A percentile compares a stretch with the other conserved stretches of the same genome.
phyloP scores from a whole-genome alignment of 2,888 invertebrate genomes.

The Catocala fraxini region DNA sequence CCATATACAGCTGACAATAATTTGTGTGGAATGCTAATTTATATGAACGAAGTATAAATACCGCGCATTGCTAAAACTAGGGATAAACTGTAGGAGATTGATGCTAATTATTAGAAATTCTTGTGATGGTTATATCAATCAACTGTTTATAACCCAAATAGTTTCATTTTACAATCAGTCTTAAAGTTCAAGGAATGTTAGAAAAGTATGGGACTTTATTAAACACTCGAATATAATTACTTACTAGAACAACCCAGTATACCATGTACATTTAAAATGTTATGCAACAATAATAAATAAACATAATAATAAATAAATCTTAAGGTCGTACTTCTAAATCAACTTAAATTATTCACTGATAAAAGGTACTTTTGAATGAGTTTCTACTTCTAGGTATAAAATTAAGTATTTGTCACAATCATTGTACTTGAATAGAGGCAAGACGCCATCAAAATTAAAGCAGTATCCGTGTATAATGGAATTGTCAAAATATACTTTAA shows the following conservation, averaged over 20 bases:
- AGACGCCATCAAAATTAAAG: no score
- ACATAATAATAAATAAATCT: neutral
- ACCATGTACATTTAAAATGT: neutral
- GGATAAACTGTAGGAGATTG: no score
- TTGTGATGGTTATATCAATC: neutral
- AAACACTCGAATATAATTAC: neutral
- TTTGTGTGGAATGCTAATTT: no score
- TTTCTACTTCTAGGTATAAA: constrained; percentile 7
- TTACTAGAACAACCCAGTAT: neutral
- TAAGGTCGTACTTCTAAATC: neutral
- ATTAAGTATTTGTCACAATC: constrained; percentile 14
- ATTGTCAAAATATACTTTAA: no score
- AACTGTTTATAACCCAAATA: neutral
- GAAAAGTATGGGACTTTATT: neutral
- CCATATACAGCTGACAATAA: no score
- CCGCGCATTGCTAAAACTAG: no score
- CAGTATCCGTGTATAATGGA: neutral
- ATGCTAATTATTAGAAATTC: no score
- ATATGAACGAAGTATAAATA: no score
- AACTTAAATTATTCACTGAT: neutral
- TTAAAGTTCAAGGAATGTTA: constrained; percentile 14
- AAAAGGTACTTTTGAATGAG: constrained; percentile 13
- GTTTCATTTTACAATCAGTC: constrained; percentile 8
- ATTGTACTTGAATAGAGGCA: constrained; percentile 4
- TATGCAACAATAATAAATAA: neutral